phyloP scores from a whole-genome alignment of 2,888 invertebrate genomes.

The Tromatobia lineatoria region DNA sequence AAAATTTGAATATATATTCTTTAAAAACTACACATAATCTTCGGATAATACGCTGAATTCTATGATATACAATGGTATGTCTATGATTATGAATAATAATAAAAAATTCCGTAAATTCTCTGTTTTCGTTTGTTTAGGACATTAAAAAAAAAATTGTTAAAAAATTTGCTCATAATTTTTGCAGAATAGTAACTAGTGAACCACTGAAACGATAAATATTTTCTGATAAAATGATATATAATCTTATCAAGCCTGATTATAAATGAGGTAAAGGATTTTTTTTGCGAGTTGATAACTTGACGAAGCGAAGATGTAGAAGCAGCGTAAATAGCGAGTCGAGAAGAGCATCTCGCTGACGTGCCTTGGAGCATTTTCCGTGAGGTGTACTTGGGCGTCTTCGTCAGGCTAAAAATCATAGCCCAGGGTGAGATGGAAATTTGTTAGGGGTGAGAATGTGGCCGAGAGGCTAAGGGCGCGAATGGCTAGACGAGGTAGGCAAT shows the following conservation, averaged over 20 bases:
- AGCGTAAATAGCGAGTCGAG: slow-evolving; percentile 48
- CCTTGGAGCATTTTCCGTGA: slow-evolving; percentile 53
- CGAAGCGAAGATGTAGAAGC: slow-evolving; percentile 71
- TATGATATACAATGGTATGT: too few relatives aligned
- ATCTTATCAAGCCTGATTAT: slow-evolving; percentile 75
- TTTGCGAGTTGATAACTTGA: slow-evolving; percentile 80
- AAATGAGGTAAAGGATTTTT: slow-evolving; percentile 83
- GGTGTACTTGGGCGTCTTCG: slow-evolving; percentile 56
- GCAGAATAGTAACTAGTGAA: too few relatives aligned
- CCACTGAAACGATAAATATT: too few relatives aligned
- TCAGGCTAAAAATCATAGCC: slow-evolving; percentile 42
- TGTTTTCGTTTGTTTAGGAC: too few relatives aligned
- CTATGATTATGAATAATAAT: too few relatives aligned
- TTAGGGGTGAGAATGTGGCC: slow-evolving; percentile 21
- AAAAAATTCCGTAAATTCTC: too few relatives aligned
- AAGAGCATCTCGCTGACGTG: slow-evolving; percentile 12
- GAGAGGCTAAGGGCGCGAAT: slow-evolving; percentile 71
- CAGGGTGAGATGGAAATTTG: slow-evolving; percentile 16
- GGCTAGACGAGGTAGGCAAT: slow-evolving; percentile 79
- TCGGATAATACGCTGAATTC: too few relatives aligned
- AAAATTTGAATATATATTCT: too few relatives aligned
- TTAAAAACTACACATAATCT: too few relatives aligned
- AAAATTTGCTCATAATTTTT: too few relatives aligned
- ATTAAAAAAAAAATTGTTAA: too few relatives aligned
- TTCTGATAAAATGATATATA: neutral